Evolutionary conservation across 1,140 invertebrate genomes (phyloP).

Genomic region (Armadillidium nasatum): DNA sequence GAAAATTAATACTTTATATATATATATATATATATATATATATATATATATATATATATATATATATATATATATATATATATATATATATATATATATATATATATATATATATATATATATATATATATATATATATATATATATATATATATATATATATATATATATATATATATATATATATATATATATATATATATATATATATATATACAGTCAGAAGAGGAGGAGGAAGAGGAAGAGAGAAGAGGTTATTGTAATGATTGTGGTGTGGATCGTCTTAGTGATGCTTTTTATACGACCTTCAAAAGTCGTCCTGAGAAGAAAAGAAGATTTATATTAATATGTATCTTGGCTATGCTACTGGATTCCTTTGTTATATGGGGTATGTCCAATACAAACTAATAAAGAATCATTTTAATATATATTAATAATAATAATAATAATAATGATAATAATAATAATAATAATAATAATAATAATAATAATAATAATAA

Average conservation of each 20-base stretch:
- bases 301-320: constrained; percentile 16
- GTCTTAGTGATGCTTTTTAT: constrained; percentile 20
- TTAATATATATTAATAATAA: no score
- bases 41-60: no score
- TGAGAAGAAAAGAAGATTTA: constrained; percentile 19
- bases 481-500: no score
- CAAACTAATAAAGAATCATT: no score
- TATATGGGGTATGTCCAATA: constrained; percentile 26
- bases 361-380: constrained; percentile 29
- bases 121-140: no score
- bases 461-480: no score
- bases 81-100: no score
- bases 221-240: not conserved
- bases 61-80: no score
- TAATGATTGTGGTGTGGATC: constrained; percentile 19
- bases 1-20: no score
- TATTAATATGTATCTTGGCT: constrained; percentile 30
- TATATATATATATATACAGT: not conserved
- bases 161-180: constrained; percentile 13
- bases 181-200: not conserved
- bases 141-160: constrained; percentile 17
- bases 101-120: no score
- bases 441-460: no score
- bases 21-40: no score
- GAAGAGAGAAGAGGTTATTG: not conserved